These are phyloP conservation scores for Amazona guildingii DNA, from an alignment of 2,113 vertebrate genomes.

Conservation along the genomic window DNA sequence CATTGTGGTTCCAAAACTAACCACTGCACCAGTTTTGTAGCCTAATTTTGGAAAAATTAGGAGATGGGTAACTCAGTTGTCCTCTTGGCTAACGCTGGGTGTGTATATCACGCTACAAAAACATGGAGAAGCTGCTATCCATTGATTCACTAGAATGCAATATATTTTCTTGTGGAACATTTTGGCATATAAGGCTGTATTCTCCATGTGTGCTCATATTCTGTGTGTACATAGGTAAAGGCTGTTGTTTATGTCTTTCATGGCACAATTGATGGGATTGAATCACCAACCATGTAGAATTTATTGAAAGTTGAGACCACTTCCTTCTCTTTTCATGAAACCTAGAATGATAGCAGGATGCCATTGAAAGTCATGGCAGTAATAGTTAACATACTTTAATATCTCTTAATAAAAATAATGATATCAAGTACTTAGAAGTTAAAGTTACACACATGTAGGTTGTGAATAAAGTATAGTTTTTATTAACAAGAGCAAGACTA, in stretches of 20 bases:
- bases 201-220: not conserved
- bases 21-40: not conserved
- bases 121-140: not conserved
- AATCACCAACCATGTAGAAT: not conserved
- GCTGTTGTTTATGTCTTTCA: rapidly evolving
- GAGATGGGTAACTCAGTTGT: not conserved
- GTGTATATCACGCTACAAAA: not conserved
- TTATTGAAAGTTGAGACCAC: not conserved
- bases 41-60: not conserved
- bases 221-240: not conserved
- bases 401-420: not conserved
- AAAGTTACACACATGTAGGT: rapidly evolving
- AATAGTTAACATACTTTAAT: not conserved
- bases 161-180: not conserved
- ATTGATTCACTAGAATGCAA: not conserved
- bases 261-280: not conserved
- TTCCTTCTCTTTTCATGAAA: not conserved
- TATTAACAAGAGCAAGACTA: not conserved
- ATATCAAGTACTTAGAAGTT: not conserved
- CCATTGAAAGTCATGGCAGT: not conserved
- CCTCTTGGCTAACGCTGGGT: not conserved
- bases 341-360: not conserved
- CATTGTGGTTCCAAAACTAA: not conserved
- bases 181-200: not conserved
- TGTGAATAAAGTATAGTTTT: not conserved